Evolutionary conservation across 2,797 vertebrate species (phyloP).

Genomic region (Amphiprion clarkii): DNA sequence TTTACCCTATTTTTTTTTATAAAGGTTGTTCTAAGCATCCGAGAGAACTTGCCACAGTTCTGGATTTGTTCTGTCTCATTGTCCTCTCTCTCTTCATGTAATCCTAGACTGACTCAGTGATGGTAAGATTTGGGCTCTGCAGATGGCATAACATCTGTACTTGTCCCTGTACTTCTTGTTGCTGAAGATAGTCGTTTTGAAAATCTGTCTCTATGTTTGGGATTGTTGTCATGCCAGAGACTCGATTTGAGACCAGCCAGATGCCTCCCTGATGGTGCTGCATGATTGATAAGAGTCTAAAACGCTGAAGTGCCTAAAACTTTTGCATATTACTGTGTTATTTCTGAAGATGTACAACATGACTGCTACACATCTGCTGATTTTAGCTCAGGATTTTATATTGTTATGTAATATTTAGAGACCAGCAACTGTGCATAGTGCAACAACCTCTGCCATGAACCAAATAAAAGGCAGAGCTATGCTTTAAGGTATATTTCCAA

Average conservation of each 20-base stretch:
- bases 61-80: background rate
- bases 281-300: background rate
- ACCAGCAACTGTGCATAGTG: background rate
- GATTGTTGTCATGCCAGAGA: background rate
- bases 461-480: background rate
- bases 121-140: background rate
- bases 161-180: background rate
- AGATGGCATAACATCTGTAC: background rate
- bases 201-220: background rate
- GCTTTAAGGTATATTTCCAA: too few species aligned
- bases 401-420: background rate
- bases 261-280: background rate
- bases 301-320: background rate
- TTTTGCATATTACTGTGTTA: too few species aligned
- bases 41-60: background rate
- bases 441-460: background rate
- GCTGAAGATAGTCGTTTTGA: background rate
- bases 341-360: too few species aligned
- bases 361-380: too few species aligned
- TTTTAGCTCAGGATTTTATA: too few species aligned
- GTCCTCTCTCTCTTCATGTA: slow-evolving; percentile 2
- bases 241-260: background rate
- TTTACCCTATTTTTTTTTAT: background rate
- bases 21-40: background rate
- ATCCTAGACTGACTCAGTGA: background rate